Evolutionary conservation across 2,797 vertebrate species (phyloP), one percentile per base, ranked within the genome.

Genomic region (Triplophysa bombifrons): DNA sequence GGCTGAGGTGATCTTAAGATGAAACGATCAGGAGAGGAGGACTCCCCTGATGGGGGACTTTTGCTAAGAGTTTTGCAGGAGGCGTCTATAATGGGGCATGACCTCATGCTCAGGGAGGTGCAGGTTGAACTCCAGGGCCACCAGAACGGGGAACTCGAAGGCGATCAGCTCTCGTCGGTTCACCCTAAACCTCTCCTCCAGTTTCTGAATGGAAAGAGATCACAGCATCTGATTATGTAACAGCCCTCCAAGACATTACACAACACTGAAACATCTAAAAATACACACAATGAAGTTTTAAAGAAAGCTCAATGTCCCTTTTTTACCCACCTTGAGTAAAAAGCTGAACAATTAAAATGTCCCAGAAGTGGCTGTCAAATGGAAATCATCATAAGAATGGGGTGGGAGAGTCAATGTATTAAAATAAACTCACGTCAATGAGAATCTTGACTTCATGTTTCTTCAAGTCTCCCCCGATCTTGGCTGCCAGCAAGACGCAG

Each of bases 61-160:
- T 90, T 51, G 97, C 95, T 99, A 99, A 94, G 96, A 97, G 84
- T 92, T 94, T 91, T 98, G 98, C 83, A 96, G 91, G 88, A 99
- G 88, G 78, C 98, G 97, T 95, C 98, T 96, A 91, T 98, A 99
- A 91, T 99, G 98, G 0, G 98, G 98, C 97, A 99, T 96, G 91
- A 99, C 93, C 86, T 99, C 98, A 0, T 98, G 95, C 83, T 99
- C 98, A 0, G 97, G 97, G 48, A 99, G 94, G 85, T 99, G 98
- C 70, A 99, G 95, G 76, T 97, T 98, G 85, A 99, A 99, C 90
- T 99, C 98, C 88, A 99, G 92, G 74, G 98, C 98, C 90, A 99
- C 98, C 87, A 99, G 90, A 81, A 98, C 96, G 0, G 96, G 98
- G 90, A 99, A 99, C 90, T 99, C 98, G 0, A 98, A 99, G 89